phyloP scores from a whole-genome alignment of 2,113 vertebrate genomes.

The Pagrus major region DNA sequence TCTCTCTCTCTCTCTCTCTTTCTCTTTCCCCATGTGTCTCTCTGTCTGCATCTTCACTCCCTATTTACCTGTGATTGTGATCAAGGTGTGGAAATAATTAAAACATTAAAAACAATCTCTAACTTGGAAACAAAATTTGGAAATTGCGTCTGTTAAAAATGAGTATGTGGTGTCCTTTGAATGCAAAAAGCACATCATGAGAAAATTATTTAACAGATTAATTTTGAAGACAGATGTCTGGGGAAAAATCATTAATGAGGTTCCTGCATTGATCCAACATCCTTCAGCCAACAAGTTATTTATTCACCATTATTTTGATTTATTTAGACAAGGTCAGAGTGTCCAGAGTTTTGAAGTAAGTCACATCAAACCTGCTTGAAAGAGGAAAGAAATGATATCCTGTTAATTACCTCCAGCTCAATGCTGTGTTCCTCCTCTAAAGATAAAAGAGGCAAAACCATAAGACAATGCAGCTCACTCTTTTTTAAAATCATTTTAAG shows the following conservation, averaged over 20 bases:
- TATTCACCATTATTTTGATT: conserved; percentile 65
- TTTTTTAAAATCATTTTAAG: conserved; percentile 22
- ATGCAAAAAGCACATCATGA: conserved; percentile 13
- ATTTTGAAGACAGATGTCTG: conserved; percentile 33
- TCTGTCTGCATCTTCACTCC: conserved; percentile 22
- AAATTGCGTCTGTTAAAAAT: neutral
- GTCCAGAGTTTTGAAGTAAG: conserved; percentile 18
- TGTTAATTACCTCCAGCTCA: neutral
- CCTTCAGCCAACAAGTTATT: conserved; percentile 60
- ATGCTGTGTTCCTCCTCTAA: neutral
- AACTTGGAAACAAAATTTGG: neutral
- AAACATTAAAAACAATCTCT: neutral
- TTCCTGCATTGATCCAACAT: conserved; percentile 59
- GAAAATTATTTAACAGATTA: conserved; percentile 37
- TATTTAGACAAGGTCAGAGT: conserved; percentile 61
- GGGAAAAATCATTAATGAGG: conserved; percentile 44
- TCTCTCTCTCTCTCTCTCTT: conserved; percentile 27
- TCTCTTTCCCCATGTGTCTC: conserved; percentile 15
- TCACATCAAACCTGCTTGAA: neutral
- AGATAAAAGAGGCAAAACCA: neutral
- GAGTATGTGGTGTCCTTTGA: neutral
- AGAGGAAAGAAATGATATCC: neutral
- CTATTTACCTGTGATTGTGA: conserved; percentile 51
- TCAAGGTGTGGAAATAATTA: conserved; percentile 29
- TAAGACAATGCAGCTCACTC: conserved; percentile 5